A percentile compares a stretch with the other conserved stretches of the same genome.
These are phyloP conservation scores for Drosophila peninsularis DNA, from an alignment of 2,888 invertebrate species.

Conservation along the genomic window DNA sequence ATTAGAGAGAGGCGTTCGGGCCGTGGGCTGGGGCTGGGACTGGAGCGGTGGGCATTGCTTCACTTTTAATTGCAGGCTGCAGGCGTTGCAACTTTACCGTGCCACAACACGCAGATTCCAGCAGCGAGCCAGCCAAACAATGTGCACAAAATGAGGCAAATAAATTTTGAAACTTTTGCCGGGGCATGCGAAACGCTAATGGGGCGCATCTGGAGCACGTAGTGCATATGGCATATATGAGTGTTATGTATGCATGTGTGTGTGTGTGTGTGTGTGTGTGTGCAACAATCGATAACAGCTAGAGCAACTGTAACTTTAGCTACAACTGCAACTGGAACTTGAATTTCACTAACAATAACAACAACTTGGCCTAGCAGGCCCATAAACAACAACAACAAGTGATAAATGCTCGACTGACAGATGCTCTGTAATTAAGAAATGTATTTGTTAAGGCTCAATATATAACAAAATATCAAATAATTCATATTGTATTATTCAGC, in stretches of 20 bases:
- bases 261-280: conserved; percentile 3
- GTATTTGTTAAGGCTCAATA: too few relatives aligned
- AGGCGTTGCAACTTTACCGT: conserved; percentile 66
- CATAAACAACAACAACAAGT: conserved; percentile 51
- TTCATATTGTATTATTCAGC: too few relatives aligned
- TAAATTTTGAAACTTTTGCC: conserved; percentile 68
- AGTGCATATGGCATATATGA: conserved; percentile 17
- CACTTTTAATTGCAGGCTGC: conserved; percentile 54
- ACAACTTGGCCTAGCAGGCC: conserved; percentile 45
- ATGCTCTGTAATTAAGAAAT: conserved; percentile 13
- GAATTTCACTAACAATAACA: conserved; percentile 35
- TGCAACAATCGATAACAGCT: conserved; percentile 59
- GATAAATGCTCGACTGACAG: neutral
- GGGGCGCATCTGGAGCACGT: conserved; percentile 58
- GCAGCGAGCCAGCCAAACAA: conserved; percentile 46
- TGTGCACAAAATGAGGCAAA: conserved; percentile 73
- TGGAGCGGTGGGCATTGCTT: conserved; percentile 4
- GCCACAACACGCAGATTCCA: conserved; percentile 70
- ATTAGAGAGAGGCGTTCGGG: conserved; percentile 13
- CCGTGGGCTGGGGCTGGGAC: neutral
- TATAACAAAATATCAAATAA: too few relatives aligned
- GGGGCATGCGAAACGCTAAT: conserved; percentile 48
- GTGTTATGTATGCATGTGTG: conserved; percentile 2
- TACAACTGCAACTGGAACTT: conserved; percentile 8
- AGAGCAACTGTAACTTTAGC: conserved; percentile 15